A percentile compares a stretch with the other conserved stretches of the same genome.
Evolutionary conservation across 2,888 invertebrate genomes (phyloP).

Genomic region (Ormyrus pomaceus): DNA sequence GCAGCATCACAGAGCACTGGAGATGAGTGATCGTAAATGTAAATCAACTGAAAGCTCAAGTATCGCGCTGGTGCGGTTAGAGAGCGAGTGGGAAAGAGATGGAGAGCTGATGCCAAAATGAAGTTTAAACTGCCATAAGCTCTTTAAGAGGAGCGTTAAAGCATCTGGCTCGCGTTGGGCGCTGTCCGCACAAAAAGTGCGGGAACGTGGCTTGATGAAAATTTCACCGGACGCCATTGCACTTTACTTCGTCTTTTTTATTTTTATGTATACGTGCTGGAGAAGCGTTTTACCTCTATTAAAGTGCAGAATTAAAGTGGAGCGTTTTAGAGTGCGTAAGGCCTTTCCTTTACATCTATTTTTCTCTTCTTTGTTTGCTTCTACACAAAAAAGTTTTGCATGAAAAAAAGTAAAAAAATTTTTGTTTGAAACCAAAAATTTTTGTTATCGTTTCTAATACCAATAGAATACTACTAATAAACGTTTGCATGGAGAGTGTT

Average conservation of each 20-base stretch:
- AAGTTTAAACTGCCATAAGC: constrained; percentile 43
- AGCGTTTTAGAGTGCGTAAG: constrained; percentile 22
- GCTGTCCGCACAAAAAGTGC: constrained; percentile 1
- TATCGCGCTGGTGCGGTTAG: constrained; percentile 17
- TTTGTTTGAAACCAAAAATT: no score
- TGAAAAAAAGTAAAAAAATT: no score
- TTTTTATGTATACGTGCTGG: not conserved
- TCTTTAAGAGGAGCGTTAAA: constrained; percentile 25
- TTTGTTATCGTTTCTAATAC: no score
- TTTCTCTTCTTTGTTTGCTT: constrained; percentile 27
- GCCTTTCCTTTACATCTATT: constrained; percentile 22
- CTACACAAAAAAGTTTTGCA: no score
- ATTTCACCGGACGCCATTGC: constrained; percentile 17
- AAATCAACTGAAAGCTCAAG: constrained; percentile 61
- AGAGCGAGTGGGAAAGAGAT: not conserved
- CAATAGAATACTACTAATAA: no score
- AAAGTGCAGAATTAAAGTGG: constrained; percentile 18
- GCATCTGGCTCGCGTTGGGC: constrained; percentile 2
- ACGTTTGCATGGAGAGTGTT: no score
- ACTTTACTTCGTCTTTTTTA: constrained; percentile 10
- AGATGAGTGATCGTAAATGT: constrained; percentile 69
- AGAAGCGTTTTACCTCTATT: constrained; percentile 21
- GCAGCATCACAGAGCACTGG: constrained; percentile 52
- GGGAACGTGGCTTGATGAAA: constrained; percentile 33
- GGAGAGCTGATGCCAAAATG: constrained; percentile 19